Percentiles rank a stretch among this genome's conserved stretches.
These are phyloP conservation scores for Chelon auratus DNA, from an alignment of 2,797 vertebrate species.

Conservation along the genomic window DNA sequence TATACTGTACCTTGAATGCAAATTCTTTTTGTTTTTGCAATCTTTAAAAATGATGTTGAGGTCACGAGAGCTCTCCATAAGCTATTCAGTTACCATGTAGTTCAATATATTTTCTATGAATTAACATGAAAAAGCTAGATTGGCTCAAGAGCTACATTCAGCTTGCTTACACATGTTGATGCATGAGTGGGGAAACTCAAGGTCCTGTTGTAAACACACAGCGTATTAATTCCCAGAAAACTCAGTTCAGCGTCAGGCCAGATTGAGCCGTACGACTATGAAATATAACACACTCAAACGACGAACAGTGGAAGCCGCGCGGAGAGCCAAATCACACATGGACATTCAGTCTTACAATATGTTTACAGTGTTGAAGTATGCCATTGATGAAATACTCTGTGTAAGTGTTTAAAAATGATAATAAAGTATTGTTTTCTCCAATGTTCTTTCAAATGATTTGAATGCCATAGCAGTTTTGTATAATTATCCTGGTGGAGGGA, in stretches of 20 bases:
- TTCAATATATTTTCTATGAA: constrained; percentile 68
- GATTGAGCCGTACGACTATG: constrained; percentile 56
- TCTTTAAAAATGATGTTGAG: constrained; percentile 85
- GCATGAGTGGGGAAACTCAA: constrained; percentile 56
- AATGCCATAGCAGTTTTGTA: constrained; percentile 95
- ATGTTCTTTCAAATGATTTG: constrained; percentile 90
- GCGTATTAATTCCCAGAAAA: constrained; percentile 43
- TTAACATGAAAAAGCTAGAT: constrained; percentile 76
- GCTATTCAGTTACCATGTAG: constrained; percentile 46
- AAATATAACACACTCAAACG: constrained; percentile 46
- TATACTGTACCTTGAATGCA: constrained; percentile 89
- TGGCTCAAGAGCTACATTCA: constrained; percentile 83
- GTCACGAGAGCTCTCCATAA: constrained; percentile 65
- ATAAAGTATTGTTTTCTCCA: constrained; percentile 90
- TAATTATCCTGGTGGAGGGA: constrained; percentile 93
- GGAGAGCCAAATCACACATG: constrained; percentile 82
- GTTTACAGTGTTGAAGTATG: constrained; percentile 99
- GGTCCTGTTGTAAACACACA: constrained; percentile 56
- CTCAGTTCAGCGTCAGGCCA: constrained; percentile 50
- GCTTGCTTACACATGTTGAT: constrained; percentile 81
- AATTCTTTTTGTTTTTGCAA: constrained; percentile 85
- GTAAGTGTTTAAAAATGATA: constrained; percentile 93
- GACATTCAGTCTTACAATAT: constrained; percentile 98
- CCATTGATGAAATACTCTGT: constrained; percentile 96
- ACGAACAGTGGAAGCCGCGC: constrained; percentile 77